A percentile compares a stretch with the other conserved stretches of the same genome.
These are phyloP conservation scores for Nycticebus coucang DNA, from an alignment of 2,113 vertebrate species.

Conservation along the genomic window DNA sequence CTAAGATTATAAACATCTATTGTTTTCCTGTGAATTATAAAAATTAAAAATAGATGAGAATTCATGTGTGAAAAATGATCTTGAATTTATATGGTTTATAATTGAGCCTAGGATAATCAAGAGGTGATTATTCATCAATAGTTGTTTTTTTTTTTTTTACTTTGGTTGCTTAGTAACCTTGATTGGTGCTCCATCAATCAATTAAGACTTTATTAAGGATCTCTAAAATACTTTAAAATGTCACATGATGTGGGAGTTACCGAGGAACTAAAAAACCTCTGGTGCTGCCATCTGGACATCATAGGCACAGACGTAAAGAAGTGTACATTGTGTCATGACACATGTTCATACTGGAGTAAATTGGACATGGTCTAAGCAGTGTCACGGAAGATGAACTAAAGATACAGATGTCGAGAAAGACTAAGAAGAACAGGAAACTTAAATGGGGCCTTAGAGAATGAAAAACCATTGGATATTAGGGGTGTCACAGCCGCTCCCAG, in stretches of 20 bases:
- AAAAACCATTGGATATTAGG: not conserved
- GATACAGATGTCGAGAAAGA: not conserved
- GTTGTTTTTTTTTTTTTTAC: not conserved
- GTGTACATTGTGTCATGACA: not conserved
- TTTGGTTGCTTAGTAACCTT: conserved; percentile 32
- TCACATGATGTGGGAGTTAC: not conserved
- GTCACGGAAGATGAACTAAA: not conserved
- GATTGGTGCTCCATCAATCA: not conserved
- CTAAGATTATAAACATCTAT: not conserved
- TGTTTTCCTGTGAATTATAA: not conserved
- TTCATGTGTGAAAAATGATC: not conserved
- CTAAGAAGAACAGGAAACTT: not conserved
- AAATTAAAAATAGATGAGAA: not conserved
- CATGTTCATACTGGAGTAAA: not conserved
- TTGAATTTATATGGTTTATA: not conserved
- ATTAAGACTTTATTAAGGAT: not conserved
- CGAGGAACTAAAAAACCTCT: not conserved
- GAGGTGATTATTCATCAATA: not conserved
- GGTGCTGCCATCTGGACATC: not conserved
- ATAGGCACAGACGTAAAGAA: not conserved
- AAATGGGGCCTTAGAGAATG: not conserved
- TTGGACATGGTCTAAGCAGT: not conserved
- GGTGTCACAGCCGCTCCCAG: not conserved
- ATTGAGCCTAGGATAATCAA: conserved; percentile 43
- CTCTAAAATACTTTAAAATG: not conserved